Evolutionary conservation across 2,113 vertebrate genomes (phyloP), one percentile per base, ranked within the genome.

Genomic region (Semicossyphus pulcher): DNA sequence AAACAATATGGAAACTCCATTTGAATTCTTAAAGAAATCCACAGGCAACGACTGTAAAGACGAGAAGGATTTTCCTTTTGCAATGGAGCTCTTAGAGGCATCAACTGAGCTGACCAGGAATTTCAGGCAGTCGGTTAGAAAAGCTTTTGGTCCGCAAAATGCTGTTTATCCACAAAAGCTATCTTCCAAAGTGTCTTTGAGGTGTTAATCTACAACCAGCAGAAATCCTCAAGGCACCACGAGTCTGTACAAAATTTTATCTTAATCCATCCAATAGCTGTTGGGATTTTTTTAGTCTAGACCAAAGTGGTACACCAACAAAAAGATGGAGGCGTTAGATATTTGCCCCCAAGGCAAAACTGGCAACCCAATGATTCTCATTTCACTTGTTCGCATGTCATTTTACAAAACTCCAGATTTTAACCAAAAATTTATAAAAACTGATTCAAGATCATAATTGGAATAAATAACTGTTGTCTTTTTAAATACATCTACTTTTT

Each of bases 1-100:
- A 75, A 81, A 32, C 45, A 76, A 64, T 52, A 73, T 72, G 53
- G 18, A 21, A 48, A 72, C 18, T 12, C 3, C 3, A 29, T 60
- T 28, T 47, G 18, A 54, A 59, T 63, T 63, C 59, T 61, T 45
- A 28, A 26, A 20, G 7, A 61, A 65, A 76, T 72, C 52, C 52
- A 29, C 29, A 32, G 34, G 37, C 28, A 42, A 3, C 29, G 51
- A 44, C 14, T 51, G 9, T n/a, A 6, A 58, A 59, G 14, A 28
- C 1, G 3, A 58, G 2, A 9, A 7, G 12, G 59, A 47, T 54
- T 47, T 82, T 82, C 29, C 42, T 32, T 60, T 67, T 45, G 45
- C n/a, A 42, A 23, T 20, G 23, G 58, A 54, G 59, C 32, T 61
- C 21, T 44, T 15, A 51, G 49, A 49, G 10, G 11, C 26, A 48